Evolutionary conservation across 1,140 invertebrate species (phyloP), one percentile per base, ranked within the genome.

Genomic region (Artemia franciscana): DNA sequence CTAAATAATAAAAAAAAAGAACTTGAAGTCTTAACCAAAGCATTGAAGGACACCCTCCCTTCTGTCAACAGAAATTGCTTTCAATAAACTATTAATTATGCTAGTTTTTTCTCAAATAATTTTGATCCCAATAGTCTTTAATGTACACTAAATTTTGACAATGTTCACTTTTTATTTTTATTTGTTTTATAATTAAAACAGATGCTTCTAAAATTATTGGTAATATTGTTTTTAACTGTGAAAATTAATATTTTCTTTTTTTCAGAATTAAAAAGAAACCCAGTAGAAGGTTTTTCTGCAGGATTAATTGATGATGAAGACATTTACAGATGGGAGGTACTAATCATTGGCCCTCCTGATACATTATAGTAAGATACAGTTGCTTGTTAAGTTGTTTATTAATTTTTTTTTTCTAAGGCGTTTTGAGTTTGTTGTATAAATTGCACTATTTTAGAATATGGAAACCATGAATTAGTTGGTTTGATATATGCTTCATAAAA

Each of bases 241-340:
- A 24, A 7, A 18, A 12, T 58, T 57, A 60, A 23, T 62, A 7
- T 59, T 65, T 67, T 66, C 63, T 69, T 72, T 69, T 66, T 84
- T 85, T 71, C 79, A 95, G 93, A 96, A 81, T 76, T 98, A 70
- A 95, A 93, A 77, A 96, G 95, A 80, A 93, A 96, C 81, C 91
- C 91, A 73, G 91, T 95, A 28, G 91, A 96, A 84, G 94, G 94
- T 70, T 98, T 98, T 82, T 97, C 93, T 75, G 95, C 94, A 75
- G 95, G 95, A 68, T 80, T 98, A 66, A 91, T 97, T 77, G 92
- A 98, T 79, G 95, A 98, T 79, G 88, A 92, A 84, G 93, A 98
- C 76, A 94, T 98, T 75, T 98, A 94, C 77, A 84, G 86, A 80
- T 98, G 94, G 94, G 93, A 98, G 83, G 92, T 98, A 67, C 82